Evolutionary conservation across 2,888 invertebrate species (phyloP), one percentile per base, ranked within the genome.

Genomic region (Netelia fuscicornis): DNA sequence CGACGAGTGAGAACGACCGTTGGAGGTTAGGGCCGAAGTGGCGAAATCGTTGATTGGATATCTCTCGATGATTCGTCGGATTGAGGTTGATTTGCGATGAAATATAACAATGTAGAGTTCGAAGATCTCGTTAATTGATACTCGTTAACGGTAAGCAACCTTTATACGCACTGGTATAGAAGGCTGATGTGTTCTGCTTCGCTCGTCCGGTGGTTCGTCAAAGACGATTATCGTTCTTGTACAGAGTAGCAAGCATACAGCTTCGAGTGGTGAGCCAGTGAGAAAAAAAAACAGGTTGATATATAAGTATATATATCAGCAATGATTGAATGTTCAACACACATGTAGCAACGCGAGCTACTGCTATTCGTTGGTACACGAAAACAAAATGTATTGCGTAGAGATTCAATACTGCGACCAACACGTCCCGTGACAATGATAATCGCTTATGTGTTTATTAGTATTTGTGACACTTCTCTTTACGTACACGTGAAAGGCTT

Each of bases 141-240:
- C 42, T 80, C 80, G 67, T 60, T 62, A 83, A 86, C 75, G 80
- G 71, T 89, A 89, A 90, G 91, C 92, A 94, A 96, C 97, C 97
- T 97, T 97, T 97, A 97, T 97, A 97, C 97, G 95, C 97, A 97
- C 97, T 97, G 97, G 97, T 95, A 96, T 95, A 97, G 97, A 97
- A 97, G 97, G 97, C 91, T 96, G 88, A 88, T 58, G 70, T 60
- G 85, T 84, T 82, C 44, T 72, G 60, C 58, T 70, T 75, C 67
- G 65, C 75, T 72, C 81, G 75, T 74, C 74, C 82, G 76, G 79
- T 83, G 60, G 30, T 54, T 80, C 82, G 76, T 79, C 76, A 74
- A 80, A 67, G 79, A 85, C 82, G 75, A 84, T 30, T 65, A 82
- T 72, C 74, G 58, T 67, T 60, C 75, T 75, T 62, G 17, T 37